Evolutionary conservation across 2,797 vertebrate genomes (phyloP).

Genomic region (Mormyrus hasselquistii): DNA sequence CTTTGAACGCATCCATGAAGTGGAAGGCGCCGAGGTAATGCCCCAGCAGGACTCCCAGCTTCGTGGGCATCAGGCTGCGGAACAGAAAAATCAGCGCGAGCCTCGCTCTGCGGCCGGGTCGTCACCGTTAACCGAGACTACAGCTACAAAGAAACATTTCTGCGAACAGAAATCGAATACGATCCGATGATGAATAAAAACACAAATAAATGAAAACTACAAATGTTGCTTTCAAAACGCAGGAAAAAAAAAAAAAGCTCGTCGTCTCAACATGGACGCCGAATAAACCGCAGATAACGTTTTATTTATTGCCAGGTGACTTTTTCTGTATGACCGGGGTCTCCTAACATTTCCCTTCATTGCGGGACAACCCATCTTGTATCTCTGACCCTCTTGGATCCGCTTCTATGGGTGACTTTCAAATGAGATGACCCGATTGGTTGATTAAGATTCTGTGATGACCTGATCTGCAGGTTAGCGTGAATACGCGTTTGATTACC

Average conservation of each 20-base stretch:
- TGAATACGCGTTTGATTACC: not conserved
- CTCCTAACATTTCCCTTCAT: not conserved
- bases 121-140: not conserved
- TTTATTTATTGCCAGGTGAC: not conserved
- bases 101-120: not conserved
- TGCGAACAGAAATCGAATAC: not conserved
- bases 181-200: not conserved
- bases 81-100: not conserved
- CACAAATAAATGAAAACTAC: not conserved
- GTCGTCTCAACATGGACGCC: not conserved
- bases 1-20: not conserved
- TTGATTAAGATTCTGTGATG: not conserved
- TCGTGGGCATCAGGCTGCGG: not conserved
- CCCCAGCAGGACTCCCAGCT: not conserved
- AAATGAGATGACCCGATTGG: not conserved
- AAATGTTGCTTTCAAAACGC: not conserved
- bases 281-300: not conserved
- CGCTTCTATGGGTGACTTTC: not conserved
- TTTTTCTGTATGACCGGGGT: not conserved
- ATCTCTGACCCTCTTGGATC: not conserved
- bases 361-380: not conserved
- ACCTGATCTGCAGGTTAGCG: not conserved
- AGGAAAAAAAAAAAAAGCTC: not conserved
- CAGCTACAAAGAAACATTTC: not conserved
- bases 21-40: not conserved